Percentiles rank a stretch among this genome's conserved stretches.
Conservation (phyloP, 2,113 vertebrate genomes). For the Tenrec ecaudatus region DNA sequence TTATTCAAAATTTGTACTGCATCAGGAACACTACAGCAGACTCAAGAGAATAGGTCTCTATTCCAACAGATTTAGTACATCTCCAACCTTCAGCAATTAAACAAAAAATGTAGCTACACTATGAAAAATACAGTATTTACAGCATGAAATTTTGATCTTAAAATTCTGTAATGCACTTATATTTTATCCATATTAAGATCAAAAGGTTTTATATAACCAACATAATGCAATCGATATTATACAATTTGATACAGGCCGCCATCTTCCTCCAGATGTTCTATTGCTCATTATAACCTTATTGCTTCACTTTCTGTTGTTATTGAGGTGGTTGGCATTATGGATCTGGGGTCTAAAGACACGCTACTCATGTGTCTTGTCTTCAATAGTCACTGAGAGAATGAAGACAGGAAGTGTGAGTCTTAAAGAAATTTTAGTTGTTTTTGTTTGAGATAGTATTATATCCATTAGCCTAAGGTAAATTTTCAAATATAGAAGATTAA, state of each 20-base stretch:
- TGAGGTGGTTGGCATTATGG: background rate
- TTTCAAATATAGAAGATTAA: background rate
- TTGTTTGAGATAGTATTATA: background rate
- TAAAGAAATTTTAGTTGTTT: background rate
- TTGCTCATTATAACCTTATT: background rate
- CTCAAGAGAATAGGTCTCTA: background rate
- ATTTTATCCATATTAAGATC: background rate
- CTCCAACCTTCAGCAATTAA: background rate
- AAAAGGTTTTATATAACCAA: background rate
- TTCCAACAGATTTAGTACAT: slow-evolving; percentile 7
- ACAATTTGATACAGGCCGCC: background rate
- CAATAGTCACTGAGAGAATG: background rate
- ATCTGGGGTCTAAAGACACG: background rate
- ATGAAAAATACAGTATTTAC: background rate
- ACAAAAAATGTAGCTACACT: background rate
- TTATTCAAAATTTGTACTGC: background rate
- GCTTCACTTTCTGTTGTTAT: background rate
- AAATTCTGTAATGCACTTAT: background rate
- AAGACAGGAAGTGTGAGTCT: background rate
- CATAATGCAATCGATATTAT: background rate
- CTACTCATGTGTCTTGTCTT: background rate
- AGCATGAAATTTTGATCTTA: background rate
- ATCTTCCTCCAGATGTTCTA: background rate
- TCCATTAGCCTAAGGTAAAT: background rate
- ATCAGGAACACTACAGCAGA: background rate